These are phyloP conservation scores for Nemotelus pantherinus DNA, from an alignment of 2,888 invertebrate species.

Conservation along the genomic window DNA sequence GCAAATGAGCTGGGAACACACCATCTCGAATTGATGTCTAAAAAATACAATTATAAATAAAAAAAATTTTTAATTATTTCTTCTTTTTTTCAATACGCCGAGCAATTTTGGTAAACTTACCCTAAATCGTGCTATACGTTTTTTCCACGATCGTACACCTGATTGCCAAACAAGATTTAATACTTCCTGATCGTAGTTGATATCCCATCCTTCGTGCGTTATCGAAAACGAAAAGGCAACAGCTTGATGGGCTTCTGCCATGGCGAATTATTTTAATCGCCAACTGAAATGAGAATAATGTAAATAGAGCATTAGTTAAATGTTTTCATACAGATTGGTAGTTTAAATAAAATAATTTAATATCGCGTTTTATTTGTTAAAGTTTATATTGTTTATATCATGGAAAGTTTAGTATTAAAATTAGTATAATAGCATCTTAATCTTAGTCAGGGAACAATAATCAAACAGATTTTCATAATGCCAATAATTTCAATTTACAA, in stretches of 20 bases:
- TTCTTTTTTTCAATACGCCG: neutral
- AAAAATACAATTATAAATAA: slow-evolving; percentile 33
- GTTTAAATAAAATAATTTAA: too few relatives aligned
- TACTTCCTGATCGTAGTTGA: slow-evolving; percentile 97
- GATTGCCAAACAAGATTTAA: slow-evolving; percentile 95
- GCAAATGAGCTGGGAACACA: slow-evolving; percentile 93
- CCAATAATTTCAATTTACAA: too few relatives aligned
- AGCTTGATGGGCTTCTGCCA: slow-evolving; percentile 99
- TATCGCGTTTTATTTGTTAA: too few relatives aligned
- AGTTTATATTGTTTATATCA: too few relatives aligned
- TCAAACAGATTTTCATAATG: too few relatives aligned
- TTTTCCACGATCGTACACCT: slow-evolving; percentile 95
- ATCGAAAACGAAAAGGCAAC: slow-evolving; percentile 98
- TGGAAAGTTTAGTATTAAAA: too few relatives aligned
- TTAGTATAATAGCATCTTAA: too few relatives aligned
- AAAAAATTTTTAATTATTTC: neutral
- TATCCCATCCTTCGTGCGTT: slow-evolving; percentile 97
- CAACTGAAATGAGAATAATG: slow-evolving; percentile 5
- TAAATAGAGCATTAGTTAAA: neutral
- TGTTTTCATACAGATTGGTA: too few relatives aligned
- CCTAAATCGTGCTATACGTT: slow-evolving; percentile 87
- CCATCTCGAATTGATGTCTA: slow-evolving; percentile 97
- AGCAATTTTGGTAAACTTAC: slow-evolving; percentile 67
- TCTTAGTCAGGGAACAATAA: too few relatives aligned
- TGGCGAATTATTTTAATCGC: slow-evolving; percentile 60